Base-by-base conservation (phyloP, 2,888 invertebrate genomes). In the Lepetodrilus schrolli region DNA sequence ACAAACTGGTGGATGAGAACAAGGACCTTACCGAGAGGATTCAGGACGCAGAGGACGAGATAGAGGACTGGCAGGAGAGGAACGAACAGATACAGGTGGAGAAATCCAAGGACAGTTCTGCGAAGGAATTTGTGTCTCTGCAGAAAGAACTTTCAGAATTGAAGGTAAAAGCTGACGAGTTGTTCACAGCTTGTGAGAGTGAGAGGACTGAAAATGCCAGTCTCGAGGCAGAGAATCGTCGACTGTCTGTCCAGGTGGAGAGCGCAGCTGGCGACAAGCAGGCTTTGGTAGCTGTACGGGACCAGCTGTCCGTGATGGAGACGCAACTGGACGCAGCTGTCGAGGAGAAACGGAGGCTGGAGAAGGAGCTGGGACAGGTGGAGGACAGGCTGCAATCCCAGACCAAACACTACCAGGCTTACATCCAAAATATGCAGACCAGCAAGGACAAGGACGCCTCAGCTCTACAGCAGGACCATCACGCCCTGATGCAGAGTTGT, bases 371-470 rank as follows among this genome's bases (percentile, higher is more conserved):
- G 1, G 48, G 51, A n/a, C 21, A 65, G 26, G 34, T 69, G 7
- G 74, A 66, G 17, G 50, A 36, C 10, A 51, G 30, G 68, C 21
- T 80, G 7, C 68, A 78, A 17, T 75, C 75, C 26, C 79, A 82
- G 73, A 73, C 77, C n/a, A 74, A 78, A 58, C 81, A 84, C 47
- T 83, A 83, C 77, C 83, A 86, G 36, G 74, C 74, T 37, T 84
- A 80, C 43, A 79, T 85, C 51, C 72, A 82, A 69, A 82, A 85
- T 21, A 65, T 86, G 26, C 76, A 82, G 47, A 71, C 76, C 38
- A 70, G 75, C 23, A 76, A 78, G 51, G 79, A 83, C n/a, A 73
- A 77, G 69, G 81, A 82, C 76, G 58, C 72, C 10, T 75, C 72
- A 26, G 77, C 77, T 7, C 38, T 86, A 36, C 76, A 84, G 66